Conservation (phyloP, 2,797 vertebrate species). For the Meda fulgida region DNA sequence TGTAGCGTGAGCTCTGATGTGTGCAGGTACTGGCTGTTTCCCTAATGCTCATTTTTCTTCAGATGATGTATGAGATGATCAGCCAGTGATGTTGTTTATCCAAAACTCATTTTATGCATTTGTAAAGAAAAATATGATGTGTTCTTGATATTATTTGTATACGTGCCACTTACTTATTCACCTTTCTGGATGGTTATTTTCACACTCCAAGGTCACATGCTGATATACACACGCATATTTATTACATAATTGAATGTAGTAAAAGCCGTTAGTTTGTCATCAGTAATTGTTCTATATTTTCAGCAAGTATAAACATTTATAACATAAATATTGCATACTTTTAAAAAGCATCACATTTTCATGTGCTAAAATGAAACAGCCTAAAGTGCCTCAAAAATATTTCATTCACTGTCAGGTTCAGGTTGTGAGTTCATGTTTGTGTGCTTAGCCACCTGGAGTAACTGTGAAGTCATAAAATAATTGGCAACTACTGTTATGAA, state of each 20-base stretch:
- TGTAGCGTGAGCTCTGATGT: slow-evolving; percentile 40
- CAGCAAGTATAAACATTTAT: no score
- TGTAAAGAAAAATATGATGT: slow-evolving; percentile 19
- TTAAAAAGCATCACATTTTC: not conserved
- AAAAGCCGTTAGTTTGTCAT: not conserved
- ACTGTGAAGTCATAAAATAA: slow-evolving; percentile 13
- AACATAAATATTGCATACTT: not conserved
- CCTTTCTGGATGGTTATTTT: not conserved
- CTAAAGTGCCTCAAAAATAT: not conserved
- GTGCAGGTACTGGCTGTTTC: slow-evolving; percentile 38
- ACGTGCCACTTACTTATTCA: not conserved
- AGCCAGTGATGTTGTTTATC: slow-evolving; percentile 41
- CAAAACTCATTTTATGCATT: slow-evolving; percentile 33
- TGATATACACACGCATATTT: not conserved
- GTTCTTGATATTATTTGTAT: not conserved
- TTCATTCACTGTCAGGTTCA: not conserved
- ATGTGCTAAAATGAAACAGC: not conserved
- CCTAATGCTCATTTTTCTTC: slow-evolving; percentile 33
- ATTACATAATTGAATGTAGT: not conserved
- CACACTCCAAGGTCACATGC: slow-evolving; percentile 17
- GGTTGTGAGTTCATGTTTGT: not conserved
- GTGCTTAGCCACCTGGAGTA: slow-evolving; percentile 7
- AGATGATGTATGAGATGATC: slow-evolving; percentile 46
- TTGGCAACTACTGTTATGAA: not conserved
- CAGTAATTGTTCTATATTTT: not conserved